Base-by-base conservation (phyloP, 2,797 vertebrate genomes). In the Spheniscus humboldti region DNA sequence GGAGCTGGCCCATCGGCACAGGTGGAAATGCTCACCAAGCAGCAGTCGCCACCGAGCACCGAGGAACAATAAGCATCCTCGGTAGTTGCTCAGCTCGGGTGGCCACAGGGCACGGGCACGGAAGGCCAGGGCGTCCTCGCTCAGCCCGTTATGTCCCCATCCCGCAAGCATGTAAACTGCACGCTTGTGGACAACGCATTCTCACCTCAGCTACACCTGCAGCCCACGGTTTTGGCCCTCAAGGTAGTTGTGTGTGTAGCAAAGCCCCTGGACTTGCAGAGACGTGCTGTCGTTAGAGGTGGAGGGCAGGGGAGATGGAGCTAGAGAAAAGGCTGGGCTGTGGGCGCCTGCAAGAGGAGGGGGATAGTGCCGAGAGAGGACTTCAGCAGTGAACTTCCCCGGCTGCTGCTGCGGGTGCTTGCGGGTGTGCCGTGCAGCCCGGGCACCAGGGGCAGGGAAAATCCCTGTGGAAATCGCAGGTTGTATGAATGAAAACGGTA, bases 401-500 rank as follows among this genome's bases (percentile, higher is more conserved):
- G 0, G 33, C 45, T 48, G 71, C 45, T 48, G 71, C 20, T 41
- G 41, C 0, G 3, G 75, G 39, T 1, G 1, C 33, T 27, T 30
- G 14, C 0, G 5, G 28, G 10, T 11, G 25, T 13, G 27, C 64
- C 2, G 0, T 10, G 12, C 74, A 86, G 30, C 67, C 53, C 62
- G 28, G 68, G 4, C 31, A 31, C 30, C 55, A 55, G 68, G 45
- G 45, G 6, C 59, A 43, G 53, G 64, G 66, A 57, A 57, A 71
- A 81, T 24, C 86, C 50, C 33, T 3, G 28, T 39, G 47, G 27
- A 45, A 64, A 18, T 4, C 8, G 35, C 43, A 50, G 76, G 9
- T 4, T 50, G n/a, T 24, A 4, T 0, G 0, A 60, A 48, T 33
- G 73, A n/a, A 53, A 79, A 31, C 1, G 1, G 12, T 1, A 11